Conservation (phyloP, 2,113 vertebrate genomes). For the Passerina amoena region DNA sequence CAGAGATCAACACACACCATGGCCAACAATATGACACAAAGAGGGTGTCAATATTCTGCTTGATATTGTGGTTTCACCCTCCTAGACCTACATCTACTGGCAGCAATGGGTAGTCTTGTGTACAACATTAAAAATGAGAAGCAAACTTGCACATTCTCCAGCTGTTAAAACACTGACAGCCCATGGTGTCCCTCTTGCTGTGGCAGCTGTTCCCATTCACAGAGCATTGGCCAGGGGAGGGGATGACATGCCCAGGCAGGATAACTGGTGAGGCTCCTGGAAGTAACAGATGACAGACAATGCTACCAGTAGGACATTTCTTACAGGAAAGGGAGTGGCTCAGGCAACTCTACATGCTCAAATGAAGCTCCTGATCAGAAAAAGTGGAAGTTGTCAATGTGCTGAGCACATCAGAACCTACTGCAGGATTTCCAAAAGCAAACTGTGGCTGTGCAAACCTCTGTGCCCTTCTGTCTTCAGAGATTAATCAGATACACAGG, state of each 20-base stretch:
- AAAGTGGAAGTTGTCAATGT: not conserved
- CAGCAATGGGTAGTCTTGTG: not conserved
- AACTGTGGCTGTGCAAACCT: rapidly evolving
- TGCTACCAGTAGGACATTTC: not conserved
- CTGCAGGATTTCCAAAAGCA: not conserved
- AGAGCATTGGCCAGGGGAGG: not conserved
- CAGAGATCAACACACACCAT: not conserved
- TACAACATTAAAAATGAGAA: not conserved
- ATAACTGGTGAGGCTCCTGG: not conserved
- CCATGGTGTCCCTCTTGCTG: not conserved
- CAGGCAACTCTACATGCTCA: not conserved
- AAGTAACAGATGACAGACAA: not conserved
- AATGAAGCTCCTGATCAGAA: not conserved
- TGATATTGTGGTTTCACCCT: not conserved
- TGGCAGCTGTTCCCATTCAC: not conserved
- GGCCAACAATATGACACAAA: not conserved
- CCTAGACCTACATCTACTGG: not conserved
- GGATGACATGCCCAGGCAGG: not conserved
- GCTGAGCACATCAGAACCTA: not conserved
- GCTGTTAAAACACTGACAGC: not conserved
- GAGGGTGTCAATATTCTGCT: not conserved
- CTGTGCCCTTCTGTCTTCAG: not conserved
- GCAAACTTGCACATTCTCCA: not conserved
- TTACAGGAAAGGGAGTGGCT: not conserved
- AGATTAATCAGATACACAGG: not conserved